phyloP scores from a whole-genome alignment of 2,888 invertebrate species.

The Deilephila elpenor region DNA sequence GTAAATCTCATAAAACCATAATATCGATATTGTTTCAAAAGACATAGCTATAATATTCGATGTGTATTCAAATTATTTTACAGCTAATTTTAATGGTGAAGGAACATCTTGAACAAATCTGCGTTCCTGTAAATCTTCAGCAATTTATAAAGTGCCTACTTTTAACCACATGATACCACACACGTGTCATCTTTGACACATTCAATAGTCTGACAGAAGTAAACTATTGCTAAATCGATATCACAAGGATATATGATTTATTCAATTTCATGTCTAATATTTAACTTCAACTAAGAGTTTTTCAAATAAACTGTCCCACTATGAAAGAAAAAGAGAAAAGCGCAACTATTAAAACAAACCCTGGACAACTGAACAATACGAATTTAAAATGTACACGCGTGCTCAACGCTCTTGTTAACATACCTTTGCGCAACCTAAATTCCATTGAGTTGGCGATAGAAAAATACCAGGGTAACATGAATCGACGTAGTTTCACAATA shows the following conservation, averaged over 20 bases:
- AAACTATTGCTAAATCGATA: no score
- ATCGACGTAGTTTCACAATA: constrained; percentile 55
- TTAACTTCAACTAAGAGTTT: background rate
- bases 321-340: background rate
- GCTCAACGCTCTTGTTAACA: constrained; percentile 21
- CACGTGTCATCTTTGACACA: no score
- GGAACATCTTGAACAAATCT: background rate
- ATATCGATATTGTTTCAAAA: no score
- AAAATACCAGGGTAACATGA: constrained; percentile 57
- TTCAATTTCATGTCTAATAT: no score
- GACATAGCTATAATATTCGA: no score
- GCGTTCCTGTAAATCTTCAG: no score
- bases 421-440: constrained; percentile 39
- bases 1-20: no score
- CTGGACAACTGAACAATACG: constrained; percentile 4
- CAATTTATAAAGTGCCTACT: no score
- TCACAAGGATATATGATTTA: no score
- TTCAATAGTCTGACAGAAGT: no score
- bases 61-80: no score
- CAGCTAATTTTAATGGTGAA: background rate
- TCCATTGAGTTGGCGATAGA: constrained; percentile 43
- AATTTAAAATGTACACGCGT: constrained; percentile 25
- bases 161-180: no score
- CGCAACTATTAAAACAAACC: constrained; percentile 15
- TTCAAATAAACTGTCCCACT: background rate